A percentile compares a stretch with the other conserved stretches of the same genome.
Evolutionary conservation across 2,113 vertebrate genomes (phyloP).

Genomic region (Lasiurus borealis): DNA sequence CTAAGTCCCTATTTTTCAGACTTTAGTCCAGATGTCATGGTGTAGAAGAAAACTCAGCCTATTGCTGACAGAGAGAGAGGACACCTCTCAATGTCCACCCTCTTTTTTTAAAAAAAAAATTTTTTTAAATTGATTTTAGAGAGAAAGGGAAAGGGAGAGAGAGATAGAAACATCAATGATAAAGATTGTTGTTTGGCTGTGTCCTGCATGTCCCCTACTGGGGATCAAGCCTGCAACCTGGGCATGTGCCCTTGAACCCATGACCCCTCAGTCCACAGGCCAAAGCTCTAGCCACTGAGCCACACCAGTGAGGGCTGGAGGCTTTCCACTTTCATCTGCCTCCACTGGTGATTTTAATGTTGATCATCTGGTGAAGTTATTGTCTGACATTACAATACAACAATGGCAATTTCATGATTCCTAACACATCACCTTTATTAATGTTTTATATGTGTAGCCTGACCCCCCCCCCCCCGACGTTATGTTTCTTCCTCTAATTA

Average conservation of each 20-base stretch:
- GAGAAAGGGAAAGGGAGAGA: no score
- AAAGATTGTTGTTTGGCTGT: no score
- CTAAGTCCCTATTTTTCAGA: background rate
- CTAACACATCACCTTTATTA: background rate
- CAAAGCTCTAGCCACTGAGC: no score
- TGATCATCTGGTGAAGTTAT: background rate
- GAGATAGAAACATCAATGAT: no score
- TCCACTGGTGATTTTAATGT: background rate
- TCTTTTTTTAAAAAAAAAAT: background rate
- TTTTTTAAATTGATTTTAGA: no score
- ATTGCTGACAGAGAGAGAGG: background rate
- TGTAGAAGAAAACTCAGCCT: slow-evolving; percentile 18
- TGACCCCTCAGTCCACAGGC: no score
- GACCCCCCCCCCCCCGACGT: background rate
- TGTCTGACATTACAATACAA: background rate
- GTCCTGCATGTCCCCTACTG: no score
- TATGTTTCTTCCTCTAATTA: background rate
- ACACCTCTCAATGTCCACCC: background rate
- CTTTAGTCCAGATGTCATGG: background rate
- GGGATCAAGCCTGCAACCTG: no score
- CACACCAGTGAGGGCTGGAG: background rate
- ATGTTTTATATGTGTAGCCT: background rate
- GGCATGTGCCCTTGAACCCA: no score
- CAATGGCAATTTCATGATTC: slow-evolving; percentile 20
- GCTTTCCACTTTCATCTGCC: background rate